Evolutionary conservation across 2,888 invertebrate species (phyloP).

Genomic region (Drosophila mimica): DNA sequence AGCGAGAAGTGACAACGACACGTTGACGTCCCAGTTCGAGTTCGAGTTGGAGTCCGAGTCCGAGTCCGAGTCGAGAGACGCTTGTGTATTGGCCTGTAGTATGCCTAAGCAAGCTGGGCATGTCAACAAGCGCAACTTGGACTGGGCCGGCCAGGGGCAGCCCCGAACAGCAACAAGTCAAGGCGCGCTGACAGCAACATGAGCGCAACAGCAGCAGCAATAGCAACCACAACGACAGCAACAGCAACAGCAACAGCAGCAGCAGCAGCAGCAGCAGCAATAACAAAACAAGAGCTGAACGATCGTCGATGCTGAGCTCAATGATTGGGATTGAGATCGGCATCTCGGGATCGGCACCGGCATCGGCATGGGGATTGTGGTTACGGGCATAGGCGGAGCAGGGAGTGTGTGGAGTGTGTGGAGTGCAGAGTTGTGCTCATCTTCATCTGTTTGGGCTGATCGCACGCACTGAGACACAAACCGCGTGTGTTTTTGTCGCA

Average conservation of each 20-base stretch:
- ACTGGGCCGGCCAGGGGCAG: conserved; percentile 13
- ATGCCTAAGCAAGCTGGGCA: conserved; percentile 81
- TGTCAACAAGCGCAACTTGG: conserved; percentile 74
- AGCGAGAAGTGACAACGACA: conserved; percentile 49
- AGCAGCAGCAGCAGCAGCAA: conserved; percentile 31
- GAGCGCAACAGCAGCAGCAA: conserved; percentile 71
- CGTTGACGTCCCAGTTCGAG: conserved; percentile 71
- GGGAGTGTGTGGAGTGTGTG: background rate
- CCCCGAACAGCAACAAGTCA: conserved; percentile 65
- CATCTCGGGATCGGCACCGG: conserved; percentile 54
- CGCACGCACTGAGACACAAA: conserved; percentile 64
- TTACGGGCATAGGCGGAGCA: conserved; percentile 7
- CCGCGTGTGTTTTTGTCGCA: conserved; percentile 78
- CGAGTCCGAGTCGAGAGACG: conserved; percentile 49
- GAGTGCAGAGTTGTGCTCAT: conserved; percentile 54
- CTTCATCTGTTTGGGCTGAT: conserved; percentile 63
- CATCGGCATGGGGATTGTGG: conserved; percentile 39
- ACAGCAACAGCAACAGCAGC: conserved; percentile 6
- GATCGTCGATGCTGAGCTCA: conserved; percentile 60
- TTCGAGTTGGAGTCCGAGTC: conserved; percentile 36
- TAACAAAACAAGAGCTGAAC: conserved; percentile 53
- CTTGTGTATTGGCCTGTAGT: conserved; percentile 41
- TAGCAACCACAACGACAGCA: conserved; percentile 41
- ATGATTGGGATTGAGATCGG: conserved; percentile 71
- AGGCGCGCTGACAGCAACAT: conserved; percentile 77